A percentile compares a stretch with the other conserved stretches of the same genome.
These are phyloP conservation scores for Tyrophagus putrescentiae DNA, from an alignment of 1,140 invertebrate genomes.

Conservation along the genomic window DNA sequence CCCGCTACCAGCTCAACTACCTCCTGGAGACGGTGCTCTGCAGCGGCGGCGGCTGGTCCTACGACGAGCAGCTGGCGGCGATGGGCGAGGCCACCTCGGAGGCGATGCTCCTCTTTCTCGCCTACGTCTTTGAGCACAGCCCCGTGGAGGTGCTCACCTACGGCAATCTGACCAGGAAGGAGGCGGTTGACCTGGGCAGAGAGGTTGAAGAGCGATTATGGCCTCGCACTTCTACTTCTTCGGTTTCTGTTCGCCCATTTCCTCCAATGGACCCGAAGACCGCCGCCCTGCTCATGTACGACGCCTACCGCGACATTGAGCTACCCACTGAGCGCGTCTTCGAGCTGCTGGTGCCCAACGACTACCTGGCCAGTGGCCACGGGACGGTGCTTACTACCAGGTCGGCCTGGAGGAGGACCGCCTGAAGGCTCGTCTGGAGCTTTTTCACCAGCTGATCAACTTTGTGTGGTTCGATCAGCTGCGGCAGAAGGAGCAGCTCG, in stretches of 20 bases:
- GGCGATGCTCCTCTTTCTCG: conserved; percentile 53
- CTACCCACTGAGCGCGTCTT: conserved; percentile 16
- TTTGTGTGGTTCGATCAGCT: conserved; percentile 83
- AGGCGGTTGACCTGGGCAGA: conserved; percentile 28
- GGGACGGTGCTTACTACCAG: conserved; percentile 77
- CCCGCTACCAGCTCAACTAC: conserved; percentile 78
- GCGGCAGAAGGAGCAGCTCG: conserved; percentile 57
- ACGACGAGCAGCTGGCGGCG: conserved; percentile 64
- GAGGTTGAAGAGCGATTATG: conserved; percentile 21
- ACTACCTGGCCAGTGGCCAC: conserved; percentile 68
- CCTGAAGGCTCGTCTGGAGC: conserved; percentile 64
- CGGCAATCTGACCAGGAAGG: conserved; percentile 58
- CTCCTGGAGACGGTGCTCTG: conserved; percentile 60
- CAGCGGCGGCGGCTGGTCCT: conserved; percentile 69
- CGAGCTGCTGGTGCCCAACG: conserved; percentile 38
- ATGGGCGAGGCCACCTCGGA: conserved; percentile 57
- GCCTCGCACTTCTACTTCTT: background rate
- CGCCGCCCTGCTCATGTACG: no score
- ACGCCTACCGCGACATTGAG: conserved; percentile 19
- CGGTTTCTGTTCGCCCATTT: conserved; percentile 15
- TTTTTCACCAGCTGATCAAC: conserved; percentile 69
- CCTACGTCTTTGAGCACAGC: conserved; percentile 55
- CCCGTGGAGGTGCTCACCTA: conserved; percentile 69
- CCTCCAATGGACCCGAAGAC: no score
- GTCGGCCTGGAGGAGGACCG: conserved; percentile 60